Percentiles rank a stretch among this genome's conserved stretches.
These are phyloP conservation scores for Meandrusa payeni DNA, from an alignment of 2,888 invertebrate genomes.

Conservation along the genomic window DNA sequence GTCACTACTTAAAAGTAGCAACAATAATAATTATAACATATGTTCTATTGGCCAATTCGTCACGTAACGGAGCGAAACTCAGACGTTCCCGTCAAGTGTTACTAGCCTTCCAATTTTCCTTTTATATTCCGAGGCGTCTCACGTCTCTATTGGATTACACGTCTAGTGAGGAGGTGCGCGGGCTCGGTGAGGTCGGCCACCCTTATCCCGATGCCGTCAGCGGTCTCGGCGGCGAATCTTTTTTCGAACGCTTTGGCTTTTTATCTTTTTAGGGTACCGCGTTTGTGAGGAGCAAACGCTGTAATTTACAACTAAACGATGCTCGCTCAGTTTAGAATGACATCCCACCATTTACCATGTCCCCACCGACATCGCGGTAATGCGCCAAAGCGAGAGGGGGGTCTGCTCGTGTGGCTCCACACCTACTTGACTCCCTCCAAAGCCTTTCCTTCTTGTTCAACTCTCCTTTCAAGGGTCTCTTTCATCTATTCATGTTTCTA, in stretches of 20 bases:
- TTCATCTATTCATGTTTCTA: no score
- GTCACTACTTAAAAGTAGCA: no score
- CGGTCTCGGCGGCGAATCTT: conserved; percentile 22
- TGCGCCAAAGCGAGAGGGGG: no score
- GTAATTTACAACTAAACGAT: no score
- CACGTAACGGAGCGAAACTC: conserved; percentile 9
- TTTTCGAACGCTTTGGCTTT: conserved; percentile 18
- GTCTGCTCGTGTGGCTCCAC: neutral
- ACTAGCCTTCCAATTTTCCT: conserved; percentile 29
- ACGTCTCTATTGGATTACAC: conserved; percentile 28
- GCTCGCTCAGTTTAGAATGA: no score
- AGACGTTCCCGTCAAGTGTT: conserved; percentile 22
- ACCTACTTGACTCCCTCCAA: no score
- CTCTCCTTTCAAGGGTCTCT: no score
- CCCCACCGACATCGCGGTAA: no score
- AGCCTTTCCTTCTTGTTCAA: no score
- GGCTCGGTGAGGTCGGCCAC: conserved; percentile 27
- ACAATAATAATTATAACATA: no score
- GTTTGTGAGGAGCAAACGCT: neutral
- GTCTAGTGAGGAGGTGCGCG: conserved; percentile 19
- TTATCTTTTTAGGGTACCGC: conserved; percentile 14
- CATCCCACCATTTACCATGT: no score
- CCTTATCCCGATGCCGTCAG: conserved; percentile 23
- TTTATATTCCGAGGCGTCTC: conserved; percentile 25
- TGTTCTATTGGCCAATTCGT: neutral